Conservation (phyloP, 2,113 vertebrate species). For the Petaurus breviceps region DNA sequence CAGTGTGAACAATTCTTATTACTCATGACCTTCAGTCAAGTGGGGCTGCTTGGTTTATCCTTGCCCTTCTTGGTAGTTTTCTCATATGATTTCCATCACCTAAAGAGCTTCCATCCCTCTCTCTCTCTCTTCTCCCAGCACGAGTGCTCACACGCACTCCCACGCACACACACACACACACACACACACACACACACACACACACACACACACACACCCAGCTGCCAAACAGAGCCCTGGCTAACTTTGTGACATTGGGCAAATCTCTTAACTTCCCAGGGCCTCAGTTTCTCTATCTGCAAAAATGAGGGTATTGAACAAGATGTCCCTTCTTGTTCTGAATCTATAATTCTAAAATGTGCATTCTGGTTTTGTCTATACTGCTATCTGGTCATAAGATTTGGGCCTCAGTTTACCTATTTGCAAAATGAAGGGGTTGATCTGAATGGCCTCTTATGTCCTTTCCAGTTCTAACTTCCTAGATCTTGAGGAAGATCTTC, state of each 20-base stretch:
- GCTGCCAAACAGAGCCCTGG: neutral
- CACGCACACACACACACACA: too few species aligned
- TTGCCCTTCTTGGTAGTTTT: neutral
- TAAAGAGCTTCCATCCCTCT: neutral
- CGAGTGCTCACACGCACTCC: too few species aligned
- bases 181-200: too few species aligned
- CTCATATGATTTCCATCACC: neutral
- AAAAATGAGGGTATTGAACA: neutral
- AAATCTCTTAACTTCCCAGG: neutral
- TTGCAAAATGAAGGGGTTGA: neutral
- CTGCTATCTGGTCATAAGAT: neutral
- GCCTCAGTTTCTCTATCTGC: neutral
- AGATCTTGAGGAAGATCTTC: neutral
- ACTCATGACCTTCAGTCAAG: neutral
- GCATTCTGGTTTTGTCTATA: neutral
- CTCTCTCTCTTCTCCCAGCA: neutral
- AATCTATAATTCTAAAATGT: neutral
- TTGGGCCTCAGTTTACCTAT: neutral
- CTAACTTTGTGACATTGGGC: neutral
- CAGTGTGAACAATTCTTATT: neutral
- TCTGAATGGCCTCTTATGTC: neutral
- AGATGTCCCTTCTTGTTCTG: neutral
- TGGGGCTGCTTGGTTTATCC: neutral
- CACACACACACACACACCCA: too few species aligned
- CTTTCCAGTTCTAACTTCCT: neutral